Conservation (phyloP, 2,888 invertebrate species). For the Ephialtes manifestator region DNA sequence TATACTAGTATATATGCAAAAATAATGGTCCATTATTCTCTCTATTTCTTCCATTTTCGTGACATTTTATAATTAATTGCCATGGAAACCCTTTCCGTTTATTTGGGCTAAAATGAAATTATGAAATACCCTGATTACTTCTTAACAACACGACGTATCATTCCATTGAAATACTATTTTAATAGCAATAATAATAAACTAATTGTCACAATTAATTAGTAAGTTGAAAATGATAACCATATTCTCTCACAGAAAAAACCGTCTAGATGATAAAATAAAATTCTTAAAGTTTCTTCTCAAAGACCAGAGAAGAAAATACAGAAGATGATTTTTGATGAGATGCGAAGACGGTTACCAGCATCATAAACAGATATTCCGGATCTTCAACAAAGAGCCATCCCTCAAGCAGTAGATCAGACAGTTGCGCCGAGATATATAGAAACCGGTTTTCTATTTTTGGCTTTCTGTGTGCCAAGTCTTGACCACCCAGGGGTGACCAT, state of each 20-base stretch:
- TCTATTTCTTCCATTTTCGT: too few relatives aligned
- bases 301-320: conserved; percentile 51
- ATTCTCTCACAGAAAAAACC: not conserved
- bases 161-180: too few relatives aligned
- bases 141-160: too few relatives aligned
- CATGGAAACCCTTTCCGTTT: too few relatives aligned
- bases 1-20: too few relatives aligned
- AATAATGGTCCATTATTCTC: too few relatives aligned
- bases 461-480: conserved; percentile 55
- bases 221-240: not conserved
- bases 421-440: conserved; percentile 59
- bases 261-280: too few relatives aligned
- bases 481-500: conserved; percentile 65
- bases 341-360: conserved; percentile 65
- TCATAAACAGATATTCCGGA: conserved; percentile 38
- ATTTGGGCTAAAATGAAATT: too few relatives aligned
- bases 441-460: conserved; percentile 62
- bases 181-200: too few relatives aligned
- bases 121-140: too few relatives aligned
- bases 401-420: conserved; percentile 69
- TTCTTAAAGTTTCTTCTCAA: not conserved
- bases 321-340: conserved; percentile 64
- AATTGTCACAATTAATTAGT: too few relatives aligned
- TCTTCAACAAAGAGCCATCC: conserved; percentile 37
- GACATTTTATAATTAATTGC: too few relatives aligned